Evolutionary conservation across 2,797 vertebrate genomes (phyloP), one percentile per base, ranked within the genome.

Genomic region (Fundulus diaphanus): DNA sequence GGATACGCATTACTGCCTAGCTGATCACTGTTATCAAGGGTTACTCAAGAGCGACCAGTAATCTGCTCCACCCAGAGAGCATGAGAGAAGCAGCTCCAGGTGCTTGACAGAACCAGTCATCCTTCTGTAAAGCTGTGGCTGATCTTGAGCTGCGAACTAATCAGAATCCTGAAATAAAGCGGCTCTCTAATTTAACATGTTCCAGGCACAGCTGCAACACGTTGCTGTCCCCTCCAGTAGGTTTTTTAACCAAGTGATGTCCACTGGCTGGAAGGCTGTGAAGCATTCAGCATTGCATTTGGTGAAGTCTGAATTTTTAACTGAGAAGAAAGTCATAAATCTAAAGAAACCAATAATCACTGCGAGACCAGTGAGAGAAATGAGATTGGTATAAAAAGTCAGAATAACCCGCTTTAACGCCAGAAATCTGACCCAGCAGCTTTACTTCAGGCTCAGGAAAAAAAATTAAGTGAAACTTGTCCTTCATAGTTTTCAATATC

Each of bases 11-110:
- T 35, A 49, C 42, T 27, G 27, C 5, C 11, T 27, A 69, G n/a
- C 33, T n/a, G 56, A 44, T 40, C 61, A 65, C 65, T 48, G 29
- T 65, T 31, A 48, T 33, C 22, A 27, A 8, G 8, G 54, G 40
- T 77, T 73, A 11, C 57, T 72, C 46, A 42, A 81, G 42, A 68
- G 5, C 1, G 49, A 16, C 1, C 22, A 52, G 73, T 63, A 7
- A 35, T 66, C 56, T 52, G 13, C 74, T 74, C 68, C 76, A 73
- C 68, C 78, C 78, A 65, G 56, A 70, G 54, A n/a, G 52, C n/a
- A 51, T 44, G 59, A 5, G 16, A 33, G 46, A 11, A 51, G 24
- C 33, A 24, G 29, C 24, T n/a, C 24, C 15, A 59, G 6, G 40
- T 33, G 52, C 20, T 65, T 70, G 61, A 63, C 40, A 63, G 66